A percentile compares a stretch with the other conserved stretches of the same genome.
Evolutionary conservation across 2,888 invertebrate genomes (phyloP).

Genomic region (Crepidodera aurea): DNA sequence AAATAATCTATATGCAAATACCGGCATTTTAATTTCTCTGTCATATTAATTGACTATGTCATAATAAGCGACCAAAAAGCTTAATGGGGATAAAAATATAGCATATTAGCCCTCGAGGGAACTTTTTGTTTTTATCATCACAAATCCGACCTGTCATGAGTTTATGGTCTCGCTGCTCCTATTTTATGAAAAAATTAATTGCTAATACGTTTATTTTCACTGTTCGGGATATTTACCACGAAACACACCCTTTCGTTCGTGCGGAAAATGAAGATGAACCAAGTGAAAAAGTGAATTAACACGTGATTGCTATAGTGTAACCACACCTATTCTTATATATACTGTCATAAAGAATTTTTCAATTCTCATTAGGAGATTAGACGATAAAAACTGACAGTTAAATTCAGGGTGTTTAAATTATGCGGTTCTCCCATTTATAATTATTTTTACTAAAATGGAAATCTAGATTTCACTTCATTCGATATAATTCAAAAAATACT

Average conservation of each 20-base stretch:
- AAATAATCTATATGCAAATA: too few relatives aligned
- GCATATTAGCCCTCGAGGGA: too few relatives aligned
- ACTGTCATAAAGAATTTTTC: slow-evolving; percentile 9
- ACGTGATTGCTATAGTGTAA: slow-evolving; percentile 21
- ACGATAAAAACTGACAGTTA: too few relatives aligned
- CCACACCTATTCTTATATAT: slow-evolving; percentile 13
- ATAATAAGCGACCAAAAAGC: background rate
- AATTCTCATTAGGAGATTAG: background rate
- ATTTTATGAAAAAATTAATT: slow-evolving; percentile 21
- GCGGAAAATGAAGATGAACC: slow-evolving; percentile 24
- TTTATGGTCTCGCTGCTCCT: background rate
- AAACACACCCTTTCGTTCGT: slow-evolving; percentile 20
- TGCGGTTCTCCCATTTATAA: too few relatives aligned
- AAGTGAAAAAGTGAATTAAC: slow-evolving; percentile 22
- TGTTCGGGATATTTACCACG: slow-evolving; percentile 8
- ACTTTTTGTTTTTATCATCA: slow-evolving; percentile 12
- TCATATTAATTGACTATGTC: background rate
- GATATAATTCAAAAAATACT: too few relatives aligned
- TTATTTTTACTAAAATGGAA: too few relatives aligned
- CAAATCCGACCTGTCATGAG: background rate
- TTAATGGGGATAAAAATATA: background rate
- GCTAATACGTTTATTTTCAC: slow-evolving; percentile 19
- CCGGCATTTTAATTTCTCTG: too few relatives aligned
- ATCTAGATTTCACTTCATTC: too few relatives aligned
- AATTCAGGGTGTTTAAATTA: too few relatives aligned